Evolutionary conservation across 2,797 vertebrate species (phyloP).

Genomic region (Leptatherina wallacei): DNA sequence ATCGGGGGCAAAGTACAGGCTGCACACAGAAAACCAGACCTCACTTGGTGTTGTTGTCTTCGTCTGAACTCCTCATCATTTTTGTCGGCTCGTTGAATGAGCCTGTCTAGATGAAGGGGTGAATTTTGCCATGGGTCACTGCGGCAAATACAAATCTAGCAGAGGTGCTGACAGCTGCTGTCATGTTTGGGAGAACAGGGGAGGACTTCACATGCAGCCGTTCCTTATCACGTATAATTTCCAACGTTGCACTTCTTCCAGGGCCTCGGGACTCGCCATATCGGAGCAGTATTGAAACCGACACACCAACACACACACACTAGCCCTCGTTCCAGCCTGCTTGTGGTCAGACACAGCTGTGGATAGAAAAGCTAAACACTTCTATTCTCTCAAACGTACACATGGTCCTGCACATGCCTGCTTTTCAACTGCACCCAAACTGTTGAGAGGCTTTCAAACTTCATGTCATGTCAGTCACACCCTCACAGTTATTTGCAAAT

Average conservation of each 20-base stretch:
- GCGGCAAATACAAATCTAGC: slow-evolving; percentile 59
- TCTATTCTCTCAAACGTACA: slow-evolving; percentile 67
- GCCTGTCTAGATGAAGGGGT: slow-evolving; percentile 57
- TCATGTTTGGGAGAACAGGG: slow-evolving; percentile 70
- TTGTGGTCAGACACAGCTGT: slow-evolving; percentile 71
- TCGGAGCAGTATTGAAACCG: slow-evolving; percentile 27
- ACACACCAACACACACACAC: slow-evolving; percentile 42
- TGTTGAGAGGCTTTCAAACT: slow-evolving; percentile 65
- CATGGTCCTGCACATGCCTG: slow-evolving; percentile 57
- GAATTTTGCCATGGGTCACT: slow-evolving; percentile 45
- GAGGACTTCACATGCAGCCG: slow-evolving; percentile 60
- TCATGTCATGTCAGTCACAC: slow-evolving; percentile 70
- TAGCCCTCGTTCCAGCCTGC: slow-evolving; percentile 49
- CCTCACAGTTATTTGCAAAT: slow-evolving; percentile 67
- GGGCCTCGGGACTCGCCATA: slow-evolving; percentile 33
- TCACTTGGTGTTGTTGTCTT: slow-evolving; percentile 3
- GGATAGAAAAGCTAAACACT: slow-evolving; percentile 72
- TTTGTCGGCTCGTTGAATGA: slow-evolving; percentile 64
- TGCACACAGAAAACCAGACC: slow-evolving; percentile 17
- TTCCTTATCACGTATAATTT: slow-evolving; percentile 62
- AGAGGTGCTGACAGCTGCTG: slow-evolving; percentile 74
- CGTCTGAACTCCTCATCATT: slow-evolving; percentile 33
- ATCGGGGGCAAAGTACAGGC: slow-evolving; percentile 7
- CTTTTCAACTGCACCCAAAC: slow-evolving; percentile 53
- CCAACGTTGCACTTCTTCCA: slow-evolving; percentile 42